These are phyloP conservation scores for Muraenolepis orangiensis DNA, from an alignment of 2,797 vertebrate species.

Conservation along the genomic window DNA sequence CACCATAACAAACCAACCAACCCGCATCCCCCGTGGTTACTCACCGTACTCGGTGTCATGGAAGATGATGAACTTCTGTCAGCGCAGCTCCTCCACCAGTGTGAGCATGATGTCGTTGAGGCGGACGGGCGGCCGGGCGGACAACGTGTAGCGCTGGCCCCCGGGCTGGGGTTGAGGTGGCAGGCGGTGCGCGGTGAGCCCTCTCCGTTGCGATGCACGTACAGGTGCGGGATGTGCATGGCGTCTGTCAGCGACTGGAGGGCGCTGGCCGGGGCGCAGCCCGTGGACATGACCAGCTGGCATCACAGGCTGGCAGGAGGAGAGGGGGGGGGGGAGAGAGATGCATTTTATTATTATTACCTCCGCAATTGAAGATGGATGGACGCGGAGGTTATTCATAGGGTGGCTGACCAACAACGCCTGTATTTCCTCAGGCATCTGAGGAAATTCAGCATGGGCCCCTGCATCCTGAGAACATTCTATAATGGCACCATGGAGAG, in stretches of 20 bases:
- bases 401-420: too few species aligned
- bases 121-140: constrained; percentile 87
- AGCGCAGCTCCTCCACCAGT: constrained; percentile 89
- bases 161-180: constrained; percentile 85
- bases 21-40: constrained; percentile 27
- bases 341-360: not conserved
- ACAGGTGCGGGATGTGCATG: constrained; percentile 98
- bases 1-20: not conserved
- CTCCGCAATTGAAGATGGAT: too few species aligned
- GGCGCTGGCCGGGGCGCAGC: constrained; percentile 88
- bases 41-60: constrained; percentile 96
- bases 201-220: constrained; percentile 85
- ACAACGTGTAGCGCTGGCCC: constrained; percentile 90
- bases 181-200: constrained; percentile 91
- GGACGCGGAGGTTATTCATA: too few species aligned
- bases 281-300: too few species aligned
- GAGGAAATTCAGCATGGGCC: too few species aligned
- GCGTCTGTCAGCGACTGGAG: constrained; percentile 96
- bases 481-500: too few species aligned
- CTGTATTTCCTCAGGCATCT: too few species aligned
- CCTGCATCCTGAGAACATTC: too few species aligned
- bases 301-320: constrained; percentile 98
- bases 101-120: constrained; percentile 93
- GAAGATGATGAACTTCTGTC: constrained; percentile 97
- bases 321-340: too few species aligned